phyloP scores from a whole-genome alignment of 2,113 vertebrate species.

The Tor tambroides region DNA sequence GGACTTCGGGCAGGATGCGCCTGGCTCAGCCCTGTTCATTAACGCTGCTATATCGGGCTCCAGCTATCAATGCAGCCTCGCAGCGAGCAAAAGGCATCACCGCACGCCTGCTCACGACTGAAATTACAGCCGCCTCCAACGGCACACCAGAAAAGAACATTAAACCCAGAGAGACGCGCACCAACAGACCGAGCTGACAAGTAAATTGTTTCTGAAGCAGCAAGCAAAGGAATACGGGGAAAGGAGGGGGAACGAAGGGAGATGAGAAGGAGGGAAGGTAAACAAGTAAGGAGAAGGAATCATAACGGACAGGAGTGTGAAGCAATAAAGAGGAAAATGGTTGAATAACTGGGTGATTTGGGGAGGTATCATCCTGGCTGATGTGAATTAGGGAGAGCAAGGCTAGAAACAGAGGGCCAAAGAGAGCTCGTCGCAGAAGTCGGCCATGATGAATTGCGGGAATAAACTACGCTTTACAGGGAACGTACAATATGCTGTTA shows the following conservation, averaged over 20 bases:
- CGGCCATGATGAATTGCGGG: not conserved
- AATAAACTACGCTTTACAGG: not conserved
- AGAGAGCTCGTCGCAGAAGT: not conserved
- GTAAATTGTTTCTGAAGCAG: slow-evolving; percentile 72
- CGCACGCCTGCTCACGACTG: slow-evolving; percentile 43
- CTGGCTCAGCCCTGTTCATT: slow-evolving; percentile 52
- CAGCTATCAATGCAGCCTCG: slow-evolving; percentile 55
- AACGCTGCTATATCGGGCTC: slow-evolving; percentile 52
- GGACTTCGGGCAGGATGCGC: slow-evolving; percentile 22
- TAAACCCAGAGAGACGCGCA: slow-evolving; percentile 53
- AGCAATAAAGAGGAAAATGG: slow-evolving; percentile 63
- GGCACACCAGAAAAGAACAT: slow-evolving; percentile 47
- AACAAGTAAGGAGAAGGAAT: slow-evolving; percentile 60
- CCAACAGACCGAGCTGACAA: slow-evolving; percentile 60
- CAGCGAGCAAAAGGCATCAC: slow-evolving; percentile 23
- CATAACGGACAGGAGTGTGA: slow-evolving; percentile 56
- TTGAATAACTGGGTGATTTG: slow-evolving; percentile 35
- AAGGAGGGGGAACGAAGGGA: slow-evolving; percentile 43
- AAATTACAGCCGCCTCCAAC: slow-evolving; percentile 59
- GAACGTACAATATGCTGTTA: not conserved
- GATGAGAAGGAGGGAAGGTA: slow-evolving; percentile 53
- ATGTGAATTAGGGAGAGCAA: slow-evolving; percentile 35
- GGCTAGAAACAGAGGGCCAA: not conserved
- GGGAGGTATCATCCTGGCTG: slow-evolving; percentile 45
- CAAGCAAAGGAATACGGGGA: slow-evolving; percentile 54